Evolutionary conservation across 1,140 invertebrate genomes (phyloP).

Genomic region (Zaprionus capensis): DNA sequence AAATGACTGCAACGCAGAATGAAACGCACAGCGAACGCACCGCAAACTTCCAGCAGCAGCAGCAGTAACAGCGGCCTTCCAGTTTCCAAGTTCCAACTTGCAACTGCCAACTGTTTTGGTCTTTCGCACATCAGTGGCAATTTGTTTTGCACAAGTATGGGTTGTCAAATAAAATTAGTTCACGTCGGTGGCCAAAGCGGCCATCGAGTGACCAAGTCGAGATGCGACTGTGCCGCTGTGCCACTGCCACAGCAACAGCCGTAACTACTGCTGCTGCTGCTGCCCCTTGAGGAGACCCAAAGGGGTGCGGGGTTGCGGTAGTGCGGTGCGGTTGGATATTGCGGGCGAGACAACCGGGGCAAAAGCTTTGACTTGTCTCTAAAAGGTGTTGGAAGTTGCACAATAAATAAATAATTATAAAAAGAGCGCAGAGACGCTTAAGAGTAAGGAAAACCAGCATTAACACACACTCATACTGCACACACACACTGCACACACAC

Average conservation of each 20-base stretch:
- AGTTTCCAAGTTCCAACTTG: slow-evolving; percentile 4
- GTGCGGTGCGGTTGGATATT: slow-evolving; percentile 24
- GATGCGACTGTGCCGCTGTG: slow-evolving; percentile 50
- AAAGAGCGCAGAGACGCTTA: slow-evolving; percentile 37
- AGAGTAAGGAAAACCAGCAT: slow-evolving; percentile 30
- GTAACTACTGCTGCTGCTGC: not conserved
- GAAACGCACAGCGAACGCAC: slow-evolving; percentile 11
- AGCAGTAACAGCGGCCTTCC: slow-evolving; percentile 21
- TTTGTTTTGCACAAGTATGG: slow-evolving; percentile 84
- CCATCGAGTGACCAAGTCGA: slow-evolving; percentile 67
- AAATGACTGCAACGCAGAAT: slow-evolving; percentile 15
- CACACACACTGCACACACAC: slow-evolving; percentile 7
- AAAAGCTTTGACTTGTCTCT: slow-evolving; percentile 81
- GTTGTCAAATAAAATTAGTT: slow-evolving; percentile 84
- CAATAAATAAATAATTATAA: slow-evolving; percentile 84
- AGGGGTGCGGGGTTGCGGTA: not conserved
- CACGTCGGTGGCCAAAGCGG: slow-evolving; percentile 58
- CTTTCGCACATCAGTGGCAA: slow-evolving; percentile 84
- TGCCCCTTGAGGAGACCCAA: not conserved
- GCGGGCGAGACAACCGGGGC: slow-evolving; percentile 30
- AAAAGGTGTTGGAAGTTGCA: slow-evolving; percentile 84
- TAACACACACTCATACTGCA: slow-evolving; percentile 23
- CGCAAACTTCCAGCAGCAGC: slow-evolving; percentile 7
- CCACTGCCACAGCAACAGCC: slow-evolving; percentile 10
- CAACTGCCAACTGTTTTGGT: slow-evolving; percentile 78